Evolutionary conservation across 2,113 vertebrate genomes (phyloP).

Genomic region (Prinia subflava): DNA sequence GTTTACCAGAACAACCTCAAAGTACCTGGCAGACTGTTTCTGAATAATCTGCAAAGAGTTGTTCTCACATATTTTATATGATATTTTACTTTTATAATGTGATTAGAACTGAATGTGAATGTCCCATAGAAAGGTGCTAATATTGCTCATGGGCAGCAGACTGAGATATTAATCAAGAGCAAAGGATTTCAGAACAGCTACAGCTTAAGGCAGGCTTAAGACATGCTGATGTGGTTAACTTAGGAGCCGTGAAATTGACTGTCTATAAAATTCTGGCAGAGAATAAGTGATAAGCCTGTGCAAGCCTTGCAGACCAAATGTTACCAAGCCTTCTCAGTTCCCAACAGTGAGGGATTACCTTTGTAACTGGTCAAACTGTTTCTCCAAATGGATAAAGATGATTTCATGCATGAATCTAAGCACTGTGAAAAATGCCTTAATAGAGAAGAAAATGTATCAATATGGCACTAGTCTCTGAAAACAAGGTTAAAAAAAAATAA

Average conservation of each 20-base stretch:
- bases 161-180: background rate
- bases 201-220: background rate
- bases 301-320: background rate
- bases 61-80: background rate
- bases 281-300: background rate
- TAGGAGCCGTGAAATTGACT: background rate
- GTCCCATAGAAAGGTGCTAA: background rate
- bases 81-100: background rate
- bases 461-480: background rate
- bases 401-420: background rate
- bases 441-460: background rate
- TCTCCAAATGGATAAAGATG: background rate
- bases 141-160: background rate
- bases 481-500: background rate
- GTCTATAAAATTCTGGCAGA: background rate
- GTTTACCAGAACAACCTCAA: background rate
- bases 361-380: background rate
- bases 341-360: background rate
- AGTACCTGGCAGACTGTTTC: background rate
- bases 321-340: background rate
- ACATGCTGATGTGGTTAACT: background rate
- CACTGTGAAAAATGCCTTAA: background rate
- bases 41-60: background rate
- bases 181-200: background rate
- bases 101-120: background rate